Percentiles rank a stretch among this genome's conserved stretches.
These are phyloP conservation scores for Leptogaster cylindrica DNA, from an alignment of 2,888 invertebrate genomes.

Conservation along the genomic window DNA sequence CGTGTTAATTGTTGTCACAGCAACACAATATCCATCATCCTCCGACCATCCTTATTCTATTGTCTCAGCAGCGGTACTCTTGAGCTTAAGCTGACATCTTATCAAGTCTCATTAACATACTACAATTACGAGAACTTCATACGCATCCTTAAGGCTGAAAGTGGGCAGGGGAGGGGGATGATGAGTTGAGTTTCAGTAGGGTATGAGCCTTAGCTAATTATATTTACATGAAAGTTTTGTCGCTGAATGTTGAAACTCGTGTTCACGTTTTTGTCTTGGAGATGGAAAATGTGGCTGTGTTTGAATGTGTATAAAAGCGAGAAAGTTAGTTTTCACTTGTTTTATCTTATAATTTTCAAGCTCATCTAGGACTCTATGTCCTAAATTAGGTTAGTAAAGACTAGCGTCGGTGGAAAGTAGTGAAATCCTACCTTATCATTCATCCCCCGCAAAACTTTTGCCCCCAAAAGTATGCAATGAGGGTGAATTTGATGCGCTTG, in stretches of 20 bases:
- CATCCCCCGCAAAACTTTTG: too few species aligned
- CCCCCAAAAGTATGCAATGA: too few species aligned
- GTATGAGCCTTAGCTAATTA: background rate
- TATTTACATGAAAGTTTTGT: background rate
- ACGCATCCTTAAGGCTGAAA: background rate
- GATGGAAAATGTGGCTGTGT: background rate
- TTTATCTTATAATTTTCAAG: background rate
- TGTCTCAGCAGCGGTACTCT: background rate
- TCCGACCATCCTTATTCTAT: background rate
- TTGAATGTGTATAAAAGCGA: background rate
- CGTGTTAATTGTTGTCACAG: conserved; percentile 4
- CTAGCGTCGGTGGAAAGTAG: background rate
- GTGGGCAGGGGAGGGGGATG: too few species aligned
- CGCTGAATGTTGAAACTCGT: background rate
- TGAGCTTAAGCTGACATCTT: background rate
- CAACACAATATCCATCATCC: background rate
- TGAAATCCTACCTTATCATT: background rate
- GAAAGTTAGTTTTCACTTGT: background rate
- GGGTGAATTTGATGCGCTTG: too few species aligned
- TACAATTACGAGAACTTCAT: background rate
- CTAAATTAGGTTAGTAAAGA: background rate
- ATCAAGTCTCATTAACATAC: conserved; percentile 5
- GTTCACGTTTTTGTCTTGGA: too few species aligned
- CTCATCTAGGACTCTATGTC: background rate
- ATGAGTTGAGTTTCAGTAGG: too few species aligned